Evolutionary conservation across 2,888 invertebrate genomes (phyloP), one percentile per base, ranked within the genome.

Genomic region (Chymomyza caudatula): DNA sequence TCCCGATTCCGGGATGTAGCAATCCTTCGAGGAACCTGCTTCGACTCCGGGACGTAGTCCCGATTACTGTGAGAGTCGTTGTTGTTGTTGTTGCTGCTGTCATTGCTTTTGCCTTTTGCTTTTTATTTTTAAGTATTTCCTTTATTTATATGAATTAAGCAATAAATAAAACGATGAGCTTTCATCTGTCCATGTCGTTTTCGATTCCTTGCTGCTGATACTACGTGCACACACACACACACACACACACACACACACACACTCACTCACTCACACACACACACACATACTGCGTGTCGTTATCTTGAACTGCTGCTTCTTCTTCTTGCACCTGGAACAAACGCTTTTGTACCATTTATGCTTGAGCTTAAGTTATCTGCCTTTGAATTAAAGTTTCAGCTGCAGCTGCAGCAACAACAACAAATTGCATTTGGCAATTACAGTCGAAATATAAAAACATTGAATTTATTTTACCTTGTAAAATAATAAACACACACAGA

Each of bases 81-180:
- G 15, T 44, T 57, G 53, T 23, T 54, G 58, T 29, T 63, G 56
- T 2, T 55, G 59, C n/a, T 55, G 19, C 8, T 23, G 25, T 15
- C 8, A 13, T 51, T 49, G 42, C 47, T 47, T 56, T 47, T 68
- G 51, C 51, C 43, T 51, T 58, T 49, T 67, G 71, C 52, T 57
- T 44, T 55, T 64, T 47, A 57, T 59, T 68, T 69, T 63, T 60
- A 63, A 60, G 63, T 57, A 73, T 63, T 51, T 52, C 29, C 54
- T 60, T 71, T 63, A 63, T 71, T 71, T 63, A 60, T 55, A 55
- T 57, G 63, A 71, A 68, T 71, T 68, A 73, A 71, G 63, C 55
- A 58, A 54, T 56, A 60, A 71, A 68, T 63, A 62, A 19, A 63
- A 52, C 44, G 37, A 60, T 49, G 43, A 55, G 37, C 25, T 42